These are phyloP conservation scores for Dendroctonus valens DNA, from an alignment of 1,140 invertebrate species.

Conservation along the genomic window DNA sequence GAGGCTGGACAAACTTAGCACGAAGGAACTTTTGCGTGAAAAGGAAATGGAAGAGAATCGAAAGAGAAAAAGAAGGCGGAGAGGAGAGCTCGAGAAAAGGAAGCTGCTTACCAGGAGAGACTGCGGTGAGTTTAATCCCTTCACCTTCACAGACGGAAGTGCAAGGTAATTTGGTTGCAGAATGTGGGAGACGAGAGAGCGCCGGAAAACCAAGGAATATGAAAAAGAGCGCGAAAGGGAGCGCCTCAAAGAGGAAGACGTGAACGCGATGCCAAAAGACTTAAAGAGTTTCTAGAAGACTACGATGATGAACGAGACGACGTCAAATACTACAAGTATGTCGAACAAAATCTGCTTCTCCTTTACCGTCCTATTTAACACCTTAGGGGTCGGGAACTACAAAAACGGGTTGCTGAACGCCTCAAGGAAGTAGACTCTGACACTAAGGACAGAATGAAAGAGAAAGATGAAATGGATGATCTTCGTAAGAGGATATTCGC, in stretches of 20 bases:
- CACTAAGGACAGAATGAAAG: slow-evolving; percentile 82
- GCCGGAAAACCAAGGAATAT: slow-evolving; percentile 89
- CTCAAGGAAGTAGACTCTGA: slow-evolving; percentile 92
- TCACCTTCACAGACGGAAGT: too few relatives aligned
- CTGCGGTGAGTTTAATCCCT: slow-evolving; percentile 41
- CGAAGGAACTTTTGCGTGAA: slow-evolving; percentile 66
- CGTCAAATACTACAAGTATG: slow-evolving; percentile 90
- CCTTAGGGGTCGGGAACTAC: slow-evolving; percentile 78
- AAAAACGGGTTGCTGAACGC: slow-evolving; percentile 82
- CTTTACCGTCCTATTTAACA: background rate
- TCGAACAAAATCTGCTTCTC: slow-evolving; percentile 1
- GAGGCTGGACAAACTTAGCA: slow-evolving; percentile 55
- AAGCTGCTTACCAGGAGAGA: slow-evolving; percentile 88
- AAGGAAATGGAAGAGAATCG: slow-evolving; percentile 86
- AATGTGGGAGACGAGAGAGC: slow-evolving; percentile 91
- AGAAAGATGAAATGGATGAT: slow-evolving; percentile 91
- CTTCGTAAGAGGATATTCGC: slow-evolving; percentile 80
- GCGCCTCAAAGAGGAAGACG: slow-evolving; percentile 75
- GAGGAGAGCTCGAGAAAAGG: slow-evolving; percentile 88
- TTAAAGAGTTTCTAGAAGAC: slow-evolving; percentile 97
- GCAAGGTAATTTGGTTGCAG: slow-evolving; percentile 48
- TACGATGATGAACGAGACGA: slow-evolving; percentile 98
- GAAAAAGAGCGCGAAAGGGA: slow-evolving; percentile 88
- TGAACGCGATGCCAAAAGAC: slow-evolving; percentile 84
- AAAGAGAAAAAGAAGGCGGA: slow-evolving; percentile 88